Conservation (phyloP, 2,797 vertebrate genomes). For the Sebastes itinus region DNA sequence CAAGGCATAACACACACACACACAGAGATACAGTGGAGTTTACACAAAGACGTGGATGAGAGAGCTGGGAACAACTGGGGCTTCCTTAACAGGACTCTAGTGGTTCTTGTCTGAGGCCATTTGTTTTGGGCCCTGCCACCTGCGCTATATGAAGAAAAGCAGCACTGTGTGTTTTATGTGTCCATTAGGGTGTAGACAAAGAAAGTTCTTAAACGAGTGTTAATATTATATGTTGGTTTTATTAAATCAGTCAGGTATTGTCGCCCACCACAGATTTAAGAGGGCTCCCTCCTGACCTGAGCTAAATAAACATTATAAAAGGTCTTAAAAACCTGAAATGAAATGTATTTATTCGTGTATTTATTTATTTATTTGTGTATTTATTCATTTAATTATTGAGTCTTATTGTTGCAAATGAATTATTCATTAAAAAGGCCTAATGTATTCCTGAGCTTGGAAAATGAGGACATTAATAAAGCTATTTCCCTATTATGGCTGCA, state of each 20-base stretch:
- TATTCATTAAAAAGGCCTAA: neutral
- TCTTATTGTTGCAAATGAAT: neutral
- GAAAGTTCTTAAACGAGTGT: neutral
- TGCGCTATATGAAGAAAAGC: neutral
- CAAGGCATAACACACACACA: constrained; percentile 33
- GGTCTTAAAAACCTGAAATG: neutral
- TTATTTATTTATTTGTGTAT: neutral
- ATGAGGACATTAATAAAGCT: neutral
- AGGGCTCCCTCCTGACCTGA: neutral
- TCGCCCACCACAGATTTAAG: neutral
- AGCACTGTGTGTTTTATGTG: neutral
- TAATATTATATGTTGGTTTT: neutral
- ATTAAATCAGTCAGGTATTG: neutral
- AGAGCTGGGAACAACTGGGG: constrained; percentile 21
- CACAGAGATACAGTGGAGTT: neutral
- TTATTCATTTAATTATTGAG: neutral
- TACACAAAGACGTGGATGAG: constrained; percentile 8
- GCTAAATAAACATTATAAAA: neutral
- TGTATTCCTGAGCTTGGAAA: neutral
- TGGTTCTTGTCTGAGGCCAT: constrained; percentile 31
- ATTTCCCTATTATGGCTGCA: neutral
- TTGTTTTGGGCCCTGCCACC: constrained; percentile 6
- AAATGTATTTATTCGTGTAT: neutral
- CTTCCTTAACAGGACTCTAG: constrained; percentile 37
- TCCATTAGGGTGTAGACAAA: neutral